Percentiles rank a stretch among this genome's conserved stretches.
phyloP scores from a whole-genome alignment of 2,113 vertebrate genomes.

The Hemibagrus wyckioides region DNA sequence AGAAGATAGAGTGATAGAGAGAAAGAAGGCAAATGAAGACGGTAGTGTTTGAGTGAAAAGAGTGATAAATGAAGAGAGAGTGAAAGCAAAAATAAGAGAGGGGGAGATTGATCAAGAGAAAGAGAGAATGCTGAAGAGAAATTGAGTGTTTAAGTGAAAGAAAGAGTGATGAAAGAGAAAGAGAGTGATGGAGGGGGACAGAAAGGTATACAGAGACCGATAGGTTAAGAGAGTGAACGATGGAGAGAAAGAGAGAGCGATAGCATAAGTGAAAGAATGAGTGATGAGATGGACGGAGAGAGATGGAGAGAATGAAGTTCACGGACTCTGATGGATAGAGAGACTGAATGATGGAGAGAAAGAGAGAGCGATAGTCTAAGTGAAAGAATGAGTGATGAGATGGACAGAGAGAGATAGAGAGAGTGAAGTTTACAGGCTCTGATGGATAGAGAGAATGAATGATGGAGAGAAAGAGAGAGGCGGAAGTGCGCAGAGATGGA shows the following conservation, averaged over 20 bases:
- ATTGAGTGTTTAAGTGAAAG: not conserved
- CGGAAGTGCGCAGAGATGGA: not conserved
- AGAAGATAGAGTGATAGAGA: not conserved
- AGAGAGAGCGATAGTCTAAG: not conserved
- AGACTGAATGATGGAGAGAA: not conserved
- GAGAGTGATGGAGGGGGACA: not conserved
- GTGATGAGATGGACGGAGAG: not conserved
- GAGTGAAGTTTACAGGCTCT: too few relatives aligned
- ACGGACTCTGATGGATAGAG: not conserved
- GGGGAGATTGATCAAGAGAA: not conserved
- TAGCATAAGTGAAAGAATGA: not conserved
- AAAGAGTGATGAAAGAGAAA: not conserved
- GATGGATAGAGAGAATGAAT: not conserved
- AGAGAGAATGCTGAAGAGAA: not conserved
- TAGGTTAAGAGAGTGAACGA: not conserved
- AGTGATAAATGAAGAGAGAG: not conserved
- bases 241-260: not conserved
- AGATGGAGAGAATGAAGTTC: not conserved
- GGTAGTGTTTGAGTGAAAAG: not conserved
- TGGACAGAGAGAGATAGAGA: not conserved
- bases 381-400: not conserved
- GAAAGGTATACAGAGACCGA: too few relatives aligned
- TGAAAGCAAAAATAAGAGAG: not conserved
- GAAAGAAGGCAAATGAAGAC: not conserved
- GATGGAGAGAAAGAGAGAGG: not conserved